These are phyloP conservation scores for Choloepus didactylus DNA, from an alignment of 2,797 vertebrate genomes.

Conservation along the genomic window DNA sequence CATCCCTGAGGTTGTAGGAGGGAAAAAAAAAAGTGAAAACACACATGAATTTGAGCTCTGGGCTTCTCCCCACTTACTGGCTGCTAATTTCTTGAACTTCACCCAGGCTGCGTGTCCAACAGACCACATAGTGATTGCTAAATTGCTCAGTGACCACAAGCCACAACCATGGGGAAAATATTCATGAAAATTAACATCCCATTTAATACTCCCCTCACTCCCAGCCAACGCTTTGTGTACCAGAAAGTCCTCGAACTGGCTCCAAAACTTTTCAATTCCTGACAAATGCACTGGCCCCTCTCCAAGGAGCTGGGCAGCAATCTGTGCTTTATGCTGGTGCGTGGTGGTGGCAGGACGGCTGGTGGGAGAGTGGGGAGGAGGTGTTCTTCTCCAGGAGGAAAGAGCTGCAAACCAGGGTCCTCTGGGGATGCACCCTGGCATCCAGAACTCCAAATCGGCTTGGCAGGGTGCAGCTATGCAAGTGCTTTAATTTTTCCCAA, in stretches of 20 bases:
- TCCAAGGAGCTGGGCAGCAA: conserved; percentile 82
- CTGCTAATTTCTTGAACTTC: conserved; percentile 85
- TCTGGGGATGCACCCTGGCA: neutral
- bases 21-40: neutral
- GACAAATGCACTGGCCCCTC: conserved; percentile 80
- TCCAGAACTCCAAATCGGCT: neutral
- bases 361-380: conserved; percentile 14
- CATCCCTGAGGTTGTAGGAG: neutral
- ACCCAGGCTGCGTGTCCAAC: conserved; percentile 72
- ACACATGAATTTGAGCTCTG: conserved; percentile 61
- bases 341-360: neutral
- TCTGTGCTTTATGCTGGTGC: conserved; percentile 73
- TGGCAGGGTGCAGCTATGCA: neutral
- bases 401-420: conserved; percentile 14
- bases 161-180: conserved; percentile 83
- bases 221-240: conserved; percentile 74
- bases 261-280: conserved; percentile 85
- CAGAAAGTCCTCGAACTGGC: conserved; percentile 74
- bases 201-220: conserved; percentile 78
- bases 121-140: conserved; percentile 85
- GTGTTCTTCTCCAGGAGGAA: conserved; percentile 34
- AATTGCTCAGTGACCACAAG: conserved; percentile 86
- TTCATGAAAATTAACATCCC: conserved; percentile 79
- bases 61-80: conserved; percentile 74
- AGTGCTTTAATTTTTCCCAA: neutral